A percentile compares a stretch with the other conserved stretches of the same genome.
Evolutionary conservation across 2,888 invertebrate genomes (phyloP).

Genomic region (Catocala sponsa): DNA sequence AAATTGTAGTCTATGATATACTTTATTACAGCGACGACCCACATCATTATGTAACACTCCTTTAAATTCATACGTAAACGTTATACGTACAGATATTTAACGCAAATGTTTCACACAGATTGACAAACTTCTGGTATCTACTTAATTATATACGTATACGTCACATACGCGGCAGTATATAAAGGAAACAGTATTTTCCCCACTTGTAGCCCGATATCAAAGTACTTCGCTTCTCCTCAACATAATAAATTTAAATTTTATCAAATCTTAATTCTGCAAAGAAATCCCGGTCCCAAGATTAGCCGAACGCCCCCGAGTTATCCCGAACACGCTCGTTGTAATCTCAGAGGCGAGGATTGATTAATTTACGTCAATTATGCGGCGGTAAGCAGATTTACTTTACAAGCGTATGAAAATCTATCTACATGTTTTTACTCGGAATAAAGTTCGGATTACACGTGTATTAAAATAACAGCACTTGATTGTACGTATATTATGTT

Average conservation of each 20-base stretch:
- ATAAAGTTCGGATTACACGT: conserved; percentile 1
- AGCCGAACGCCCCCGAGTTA: conserved; percentile 1
- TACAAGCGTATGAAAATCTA: conserved; percentile 7
- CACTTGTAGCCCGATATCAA: background rate
- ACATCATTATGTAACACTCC: too few species aligned
- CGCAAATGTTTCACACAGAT: too few species aligned
- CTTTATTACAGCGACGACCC: too few species aligned
- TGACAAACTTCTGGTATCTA: too few species aligned
- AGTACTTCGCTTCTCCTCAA: background rate
- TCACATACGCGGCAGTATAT: background rate
- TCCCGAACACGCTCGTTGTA: conserved; percentile 9
- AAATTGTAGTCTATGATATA: too few species aligned
- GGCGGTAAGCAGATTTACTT: conserved; percentile 16
- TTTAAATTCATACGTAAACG: too few species aligned
- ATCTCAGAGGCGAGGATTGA: conserved; percentile 22
- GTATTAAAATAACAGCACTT: background rate
- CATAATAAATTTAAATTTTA: conserved; percentile 25
- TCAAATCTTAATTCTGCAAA: conserved; percentile 23
- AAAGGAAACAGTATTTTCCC: background rate
- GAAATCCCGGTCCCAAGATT: conserved; percentile 13
- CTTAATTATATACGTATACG: background rate
- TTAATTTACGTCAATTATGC: conserved; percentile 33
- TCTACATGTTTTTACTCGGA: background rate
- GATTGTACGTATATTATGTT: background rate
- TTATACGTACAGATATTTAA: too few species aligned